Evolutionary conservation across 2,888 invertebrate genomes (phyloP), one percentile per base, ranked within the genome.

Genomic region (Melieria crassipennis): DNA sequence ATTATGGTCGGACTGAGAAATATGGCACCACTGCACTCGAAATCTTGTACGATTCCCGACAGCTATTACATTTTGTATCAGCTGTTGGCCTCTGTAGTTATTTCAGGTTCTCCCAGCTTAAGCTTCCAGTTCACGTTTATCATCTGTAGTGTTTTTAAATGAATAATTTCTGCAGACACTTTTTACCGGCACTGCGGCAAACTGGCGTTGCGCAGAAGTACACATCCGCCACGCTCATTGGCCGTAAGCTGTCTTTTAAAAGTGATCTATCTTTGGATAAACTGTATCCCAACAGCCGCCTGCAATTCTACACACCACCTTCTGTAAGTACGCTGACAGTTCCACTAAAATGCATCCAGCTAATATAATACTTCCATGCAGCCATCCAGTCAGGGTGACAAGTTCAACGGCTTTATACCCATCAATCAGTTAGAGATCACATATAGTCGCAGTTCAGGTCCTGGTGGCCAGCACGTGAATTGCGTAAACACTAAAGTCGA

Each of bases 401-500:
- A 84, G 74, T 87, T 86, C 70, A 83, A 78, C 68, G 94, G 94
- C 1, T 93, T 88, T 76, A 92, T 94, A 78, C 94, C 94, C 0
- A 83, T 94, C 76, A 92, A 96, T 46, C 89, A 95, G 83, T 83
- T 99, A 46, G 88, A 93, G 52, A 91, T 98, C 46, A 92, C 91
- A 3, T 96, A 94, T 83, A 91, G 92, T 76, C 90, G 92, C 75
- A 96, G 97, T 82, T 91, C 94, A 10, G 98, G 97, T 0, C 95
- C 98, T 0, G 98, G 98, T 1, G 98, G 98, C 52, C 97, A 98
- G 86, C 93, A 98, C 89, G 97, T 98, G 5, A 96, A 99, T 85
- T 93, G 93, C 88, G 93, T 94, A 0, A 95, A 95, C 81, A 94
- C 96, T 0, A 98, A 98, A 90, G 97, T 97, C 0, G 95, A 97